These are phyloP conservation scores for Montipora capricornis DNA, from an alignment of 64 coral and sea anemone genomes.

Conservation along the genomic window DNA sequence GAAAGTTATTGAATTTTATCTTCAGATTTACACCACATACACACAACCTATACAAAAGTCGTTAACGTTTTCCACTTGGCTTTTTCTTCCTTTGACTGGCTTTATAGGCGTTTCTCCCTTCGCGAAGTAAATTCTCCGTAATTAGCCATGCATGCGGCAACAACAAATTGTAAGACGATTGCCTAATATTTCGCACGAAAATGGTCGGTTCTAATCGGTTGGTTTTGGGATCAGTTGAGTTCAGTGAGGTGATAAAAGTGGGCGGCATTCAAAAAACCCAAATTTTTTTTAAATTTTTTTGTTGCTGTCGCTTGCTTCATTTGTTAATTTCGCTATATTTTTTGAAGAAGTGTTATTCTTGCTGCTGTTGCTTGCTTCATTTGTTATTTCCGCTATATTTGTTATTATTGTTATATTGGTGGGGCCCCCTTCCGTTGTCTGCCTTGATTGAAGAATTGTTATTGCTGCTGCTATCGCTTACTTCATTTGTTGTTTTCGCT, in stretches of 20 bases:
- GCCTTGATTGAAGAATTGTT: too few species aligned
- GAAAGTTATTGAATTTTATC: slow-evolving; percentile 28
- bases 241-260: neutral
- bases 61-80: slow-evolving; percentile 6
- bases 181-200: neutral
- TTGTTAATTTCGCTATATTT: too few species aligned
- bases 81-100: slow-evolving; percentile 32
- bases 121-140: neutral
- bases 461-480: too few species aligned
- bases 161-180: neutral
- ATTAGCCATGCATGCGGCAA: slow-evolving; percentile 10
- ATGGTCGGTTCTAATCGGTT: neutral
- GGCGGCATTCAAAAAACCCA: neutral
- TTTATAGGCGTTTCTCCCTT: slow-evolving; percentile 5
- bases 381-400: too few species aligned
- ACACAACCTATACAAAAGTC: slow-evolving; percentile 47
- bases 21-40: slow-evolving; percentile 15
- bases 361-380: too few species aligned
- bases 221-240: neutral
- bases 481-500: too few species aligned
- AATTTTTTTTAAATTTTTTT: neutral
- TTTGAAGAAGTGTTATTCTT: too few species aligned
- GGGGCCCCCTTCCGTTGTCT: too few species aligned
- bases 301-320: too few species aligned
- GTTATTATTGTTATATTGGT: too few species aligned